Percentiles rank a stretch among this genome's conserved stretches.
Conservation (phyloP, 2,113 vertebrate species). For the Hemiscyllium ocellatum region DNA sequence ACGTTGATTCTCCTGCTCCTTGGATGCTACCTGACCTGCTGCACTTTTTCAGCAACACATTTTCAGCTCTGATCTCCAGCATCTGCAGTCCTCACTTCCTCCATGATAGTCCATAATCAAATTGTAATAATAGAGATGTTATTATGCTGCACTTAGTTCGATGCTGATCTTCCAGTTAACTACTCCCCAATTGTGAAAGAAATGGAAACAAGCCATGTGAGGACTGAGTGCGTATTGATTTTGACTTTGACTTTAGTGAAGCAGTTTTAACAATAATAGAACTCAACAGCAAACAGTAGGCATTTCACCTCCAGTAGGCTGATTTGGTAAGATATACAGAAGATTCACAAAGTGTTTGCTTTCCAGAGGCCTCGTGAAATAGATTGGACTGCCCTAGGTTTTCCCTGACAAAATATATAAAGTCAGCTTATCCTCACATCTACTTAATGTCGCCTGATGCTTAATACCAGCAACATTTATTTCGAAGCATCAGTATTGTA, state of each 20-base stretch:
- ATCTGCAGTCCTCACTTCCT: too few species aligned
- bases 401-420: constrained; percentile 20
- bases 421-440: background rate
- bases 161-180: background rate
- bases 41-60: too few species aligned
- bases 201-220: background rate
- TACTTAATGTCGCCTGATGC: background rate
- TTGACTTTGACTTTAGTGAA: background rate
- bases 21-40: too few species aligned
- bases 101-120: too few species aligned
- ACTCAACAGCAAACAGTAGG: background rate
- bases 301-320: background rate
- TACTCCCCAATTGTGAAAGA: background rate
- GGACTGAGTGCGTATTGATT: background rate
- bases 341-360: background rate
- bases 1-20: too few species aligned
- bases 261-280: background rate
- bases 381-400: background rate
- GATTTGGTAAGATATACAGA: background rate
- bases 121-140: background rate
- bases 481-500: background rate
- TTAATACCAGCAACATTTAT: constrained; percentile 1
- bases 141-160: background rate
- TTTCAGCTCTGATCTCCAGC: too few species aligned
- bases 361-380: background rate